Evolutionary conservation across 2,797 vertebrate genomes (phyloP).

Genomic region (Eremophila alpestris): DNA sequence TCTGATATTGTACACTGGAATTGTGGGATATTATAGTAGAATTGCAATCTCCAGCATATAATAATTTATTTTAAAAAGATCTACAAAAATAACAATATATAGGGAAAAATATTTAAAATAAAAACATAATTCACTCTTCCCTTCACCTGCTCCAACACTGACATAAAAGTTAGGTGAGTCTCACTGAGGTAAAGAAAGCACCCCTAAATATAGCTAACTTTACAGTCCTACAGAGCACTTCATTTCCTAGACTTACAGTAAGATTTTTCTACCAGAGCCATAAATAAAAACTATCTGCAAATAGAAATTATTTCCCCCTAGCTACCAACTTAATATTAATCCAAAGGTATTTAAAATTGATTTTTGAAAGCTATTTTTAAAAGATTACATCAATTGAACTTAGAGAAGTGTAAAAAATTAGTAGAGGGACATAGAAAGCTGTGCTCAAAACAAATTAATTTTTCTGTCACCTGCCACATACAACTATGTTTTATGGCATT

Average conservation of each 20-base stretch:
- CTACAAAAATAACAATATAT: constrained; percentile 69
- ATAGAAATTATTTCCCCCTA: constrained; percentile 58
- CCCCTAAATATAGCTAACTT: constrained; percentile 41
- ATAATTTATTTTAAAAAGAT: constrained; percentile 65
- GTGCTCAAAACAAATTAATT: constrained; percentile 3
- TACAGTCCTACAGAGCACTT: constrained; percentile 51
- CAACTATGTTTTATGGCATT: constrained; percentile 41
- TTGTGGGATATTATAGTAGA: constrained; percentile 8
- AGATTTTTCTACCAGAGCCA: constrained; percentile 39
- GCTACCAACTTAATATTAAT: constrained; percentile 51
- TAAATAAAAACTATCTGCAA: constrained; percentile 63
- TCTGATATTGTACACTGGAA: constrained; percentile 54
- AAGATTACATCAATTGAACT: neutral
- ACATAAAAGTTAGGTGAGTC: constrained; percentile 44
- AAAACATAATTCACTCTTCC: constrained; percentile 38
- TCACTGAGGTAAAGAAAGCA: constrained; percentile 44
- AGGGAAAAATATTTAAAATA: constrained; percentile 45
- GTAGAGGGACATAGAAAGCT: neutral
- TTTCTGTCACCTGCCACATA: constrained; percentile 46
- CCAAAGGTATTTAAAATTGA: constrained; percentile 42
- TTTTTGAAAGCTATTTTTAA: constrained; percentile 36
- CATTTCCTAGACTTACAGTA: constrained; percentile 57
- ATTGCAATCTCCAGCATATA: constrained; percentile 47
- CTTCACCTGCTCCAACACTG: constrained; percentile 32
- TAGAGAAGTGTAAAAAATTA: neutral